A percentile compares a stretch with the other conserved stretches of the same genome.
phyloP scores from a whole-genome alignment of 2,113 vertebrate species.

The Erpornis zantholeuca region DNA sequence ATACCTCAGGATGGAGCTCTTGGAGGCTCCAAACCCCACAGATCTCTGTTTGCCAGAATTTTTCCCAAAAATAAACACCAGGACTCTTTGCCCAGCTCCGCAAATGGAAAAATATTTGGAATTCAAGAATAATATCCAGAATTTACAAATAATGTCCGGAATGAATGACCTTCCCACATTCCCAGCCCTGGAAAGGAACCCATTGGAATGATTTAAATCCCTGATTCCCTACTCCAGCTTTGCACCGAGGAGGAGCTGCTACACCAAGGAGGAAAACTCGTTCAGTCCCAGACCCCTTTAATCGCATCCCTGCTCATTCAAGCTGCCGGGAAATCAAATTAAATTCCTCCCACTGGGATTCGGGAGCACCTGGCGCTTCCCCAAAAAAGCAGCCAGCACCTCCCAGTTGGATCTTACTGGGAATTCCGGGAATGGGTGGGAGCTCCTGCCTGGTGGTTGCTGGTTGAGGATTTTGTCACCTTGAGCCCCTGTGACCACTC shows the following conservation, averaged over 20 bases:
- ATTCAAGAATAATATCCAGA: too few species aligned
- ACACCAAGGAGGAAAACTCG: neutral
- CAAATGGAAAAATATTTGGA: neutral
- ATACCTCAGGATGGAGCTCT: accelerated
- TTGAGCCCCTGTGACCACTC: accelerated
- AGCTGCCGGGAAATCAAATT: neutral
- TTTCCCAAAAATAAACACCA: accelerated
- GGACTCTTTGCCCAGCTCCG: neutral
- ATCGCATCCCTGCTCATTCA: neutral
- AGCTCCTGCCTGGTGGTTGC: neutral
- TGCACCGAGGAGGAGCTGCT: neutral
- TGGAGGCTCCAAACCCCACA: neutral
- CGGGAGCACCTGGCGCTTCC: neutral
- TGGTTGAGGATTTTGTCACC: accelerated
- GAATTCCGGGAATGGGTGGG: neutral
- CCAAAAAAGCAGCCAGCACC: neutral
- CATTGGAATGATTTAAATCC: accelerated
- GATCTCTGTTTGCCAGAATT: neutral
- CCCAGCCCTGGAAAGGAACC: neutral
- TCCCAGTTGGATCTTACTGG: neutral
- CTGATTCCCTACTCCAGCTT: neutral
- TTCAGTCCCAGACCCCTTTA: neutral
- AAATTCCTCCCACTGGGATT: neutral
- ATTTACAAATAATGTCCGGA: accelerated
- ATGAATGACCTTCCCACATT: accelerated